phyloP scores from a whole-genome alignment of 2,888 invertebrate genomes.

The Oeneis ivallda region DNA sequence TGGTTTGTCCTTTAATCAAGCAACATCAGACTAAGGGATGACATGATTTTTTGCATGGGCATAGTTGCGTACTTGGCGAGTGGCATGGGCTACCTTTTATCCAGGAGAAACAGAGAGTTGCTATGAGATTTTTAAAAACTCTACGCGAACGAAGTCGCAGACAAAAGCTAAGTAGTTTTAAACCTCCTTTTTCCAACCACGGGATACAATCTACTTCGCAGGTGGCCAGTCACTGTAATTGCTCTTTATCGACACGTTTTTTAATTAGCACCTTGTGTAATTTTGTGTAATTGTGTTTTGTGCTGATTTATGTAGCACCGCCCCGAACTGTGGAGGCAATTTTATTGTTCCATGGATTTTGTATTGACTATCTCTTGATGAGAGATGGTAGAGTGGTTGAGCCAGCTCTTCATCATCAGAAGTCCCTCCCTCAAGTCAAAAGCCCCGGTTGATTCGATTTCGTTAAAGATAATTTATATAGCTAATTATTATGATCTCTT shows the following conservation, averaged over 20 bases:
- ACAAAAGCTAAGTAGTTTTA: background rate
- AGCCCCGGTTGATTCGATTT: too few species aligned
- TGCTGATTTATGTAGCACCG: constrained; percentile 65
- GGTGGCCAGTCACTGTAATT: constrained; percentile 63
- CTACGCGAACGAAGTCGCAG: background rate
- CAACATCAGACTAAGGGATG: too few species aligned
- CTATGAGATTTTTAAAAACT: too few species aligned
- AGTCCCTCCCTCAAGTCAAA: background rate
- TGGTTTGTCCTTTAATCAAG: too few species aligned
- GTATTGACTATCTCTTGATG: background rate
- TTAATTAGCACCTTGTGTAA: constrained; percentile 62
- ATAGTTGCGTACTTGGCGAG: too few species aligned
- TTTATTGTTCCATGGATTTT: constrained; percentile 62
- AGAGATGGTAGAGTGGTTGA: background rate
- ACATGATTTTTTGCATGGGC: too few species aligned
- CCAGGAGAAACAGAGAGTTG: too few species aligned
- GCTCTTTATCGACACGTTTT: constrained; percentile 67
- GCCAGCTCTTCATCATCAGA: background rate
- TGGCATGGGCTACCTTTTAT: too few species aligned
- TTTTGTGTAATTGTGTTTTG: constrained; percentile 67
- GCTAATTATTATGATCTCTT: too few species aligned
- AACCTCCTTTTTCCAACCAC: constrained; percentile 10
- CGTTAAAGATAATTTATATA: too few species aligned
- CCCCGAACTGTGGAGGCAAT: constrained; percentile 57
- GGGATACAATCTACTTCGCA: constrained; percentile 44